A percentile compares a stretch with the other conserved stretches of the same genome.
Conservation (phyloP, 2,888 invertebrate species). For the Cephus rjabovi region DNA sequence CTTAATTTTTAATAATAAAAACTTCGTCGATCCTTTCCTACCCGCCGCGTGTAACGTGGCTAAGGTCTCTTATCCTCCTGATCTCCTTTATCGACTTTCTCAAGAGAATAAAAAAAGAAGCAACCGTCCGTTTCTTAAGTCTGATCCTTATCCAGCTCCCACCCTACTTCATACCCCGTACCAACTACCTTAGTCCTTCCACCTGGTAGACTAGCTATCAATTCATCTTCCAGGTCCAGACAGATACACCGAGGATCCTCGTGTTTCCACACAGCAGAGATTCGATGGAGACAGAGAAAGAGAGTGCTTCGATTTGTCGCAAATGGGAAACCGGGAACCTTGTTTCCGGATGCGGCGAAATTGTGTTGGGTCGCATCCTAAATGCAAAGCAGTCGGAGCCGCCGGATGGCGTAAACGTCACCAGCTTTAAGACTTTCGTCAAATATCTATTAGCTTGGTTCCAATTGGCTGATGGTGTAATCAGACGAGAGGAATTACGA, state of each 20-base stretch:
- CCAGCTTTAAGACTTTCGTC: constrained; percentile 42
- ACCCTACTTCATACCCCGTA: not conserved
- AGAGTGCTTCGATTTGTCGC: not conserved
- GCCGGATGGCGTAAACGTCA: not conserved
- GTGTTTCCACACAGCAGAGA: not conserved
- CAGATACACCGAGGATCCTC: not conserved
- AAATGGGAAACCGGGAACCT: not conserved
- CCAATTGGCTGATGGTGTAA: not conserved
- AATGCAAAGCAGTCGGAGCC: not conserved
- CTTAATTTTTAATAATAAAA: constrained; percentile 39
- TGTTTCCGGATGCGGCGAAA: not conserved
- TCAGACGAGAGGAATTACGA: not conserved
- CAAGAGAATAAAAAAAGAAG: not conserved
- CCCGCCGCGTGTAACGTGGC: not conserved
- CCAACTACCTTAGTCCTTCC: not conserved
- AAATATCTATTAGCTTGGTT: constrained; percentile 35
- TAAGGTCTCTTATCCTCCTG: constrained; percentile 17
- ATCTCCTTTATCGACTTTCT: not conserved
- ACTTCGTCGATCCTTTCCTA: not conserved
- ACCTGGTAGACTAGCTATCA: not conserved
- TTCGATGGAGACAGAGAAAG: not conserved
- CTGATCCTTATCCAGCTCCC: not conserved
- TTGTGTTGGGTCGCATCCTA: not conserved
- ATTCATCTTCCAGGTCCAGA: not conserved
- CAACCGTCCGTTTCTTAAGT: not conserved